Percentiles rank a stretch among this genome's conserved stretches.
These are phyloP conservation scores for Marmota monax DNA, from an alignment of 2,113 vertebrate genomes.

Conservation along the genomic window DNA sequence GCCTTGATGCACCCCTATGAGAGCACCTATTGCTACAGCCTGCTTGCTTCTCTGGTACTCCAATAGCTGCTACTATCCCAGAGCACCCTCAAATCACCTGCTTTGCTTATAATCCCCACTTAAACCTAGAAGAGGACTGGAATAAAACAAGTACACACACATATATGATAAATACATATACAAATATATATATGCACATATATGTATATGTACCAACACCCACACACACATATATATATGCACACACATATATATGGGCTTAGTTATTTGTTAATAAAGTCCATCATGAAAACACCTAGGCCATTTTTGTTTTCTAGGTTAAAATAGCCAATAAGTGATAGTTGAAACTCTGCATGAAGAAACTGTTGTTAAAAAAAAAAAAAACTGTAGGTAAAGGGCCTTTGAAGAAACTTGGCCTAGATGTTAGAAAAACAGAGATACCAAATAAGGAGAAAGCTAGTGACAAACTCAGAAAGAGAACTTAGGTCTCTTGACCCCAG, in stretches of 20 bases:
- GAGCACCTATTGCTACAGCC: background rate
- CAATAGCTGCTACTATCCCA: background rate
- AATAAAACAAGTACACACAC: background rate
- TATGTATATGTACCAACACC: too few species aligned
- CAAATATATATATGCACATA: too few species aligned
- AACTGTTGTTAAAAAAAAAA: background rate
- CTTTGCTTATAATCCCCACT: background rate
- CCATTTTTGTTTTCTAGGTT: constrained; percentile 29
- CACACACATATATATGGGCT: background rate
- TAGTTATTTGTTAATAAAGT: constrained; percentile 29
- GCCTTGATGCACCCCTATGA: background rate
- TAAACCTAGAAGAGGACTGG: background rate
- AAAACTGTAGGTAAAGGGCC: constrained; percentile 1
- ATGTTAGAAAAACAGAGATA: background rate
- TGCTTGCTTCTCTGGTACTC: background rate
- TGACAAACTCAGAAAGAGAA: constrained; percentile 55
- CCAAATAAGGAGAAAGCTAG: constrained; percentile 36
- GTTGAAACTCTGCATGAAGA: constrained; percentile 10
- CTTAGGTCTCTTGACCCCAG: constrained; percentile 17
- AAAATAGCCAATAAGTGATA: constrained; percentile 34
- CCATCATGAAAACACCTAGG: background rate
- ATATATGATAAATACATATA: background rate
- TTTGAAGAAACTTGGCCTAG: constrained; percentile 12
- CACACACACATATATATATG: too few species aligned
- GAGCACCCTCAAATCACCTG: background rate